phyloP scores from a whole-genome alignment of 37 sponge, comb jelly and placozoan species.

The Spongilla lacustris region DNA sequence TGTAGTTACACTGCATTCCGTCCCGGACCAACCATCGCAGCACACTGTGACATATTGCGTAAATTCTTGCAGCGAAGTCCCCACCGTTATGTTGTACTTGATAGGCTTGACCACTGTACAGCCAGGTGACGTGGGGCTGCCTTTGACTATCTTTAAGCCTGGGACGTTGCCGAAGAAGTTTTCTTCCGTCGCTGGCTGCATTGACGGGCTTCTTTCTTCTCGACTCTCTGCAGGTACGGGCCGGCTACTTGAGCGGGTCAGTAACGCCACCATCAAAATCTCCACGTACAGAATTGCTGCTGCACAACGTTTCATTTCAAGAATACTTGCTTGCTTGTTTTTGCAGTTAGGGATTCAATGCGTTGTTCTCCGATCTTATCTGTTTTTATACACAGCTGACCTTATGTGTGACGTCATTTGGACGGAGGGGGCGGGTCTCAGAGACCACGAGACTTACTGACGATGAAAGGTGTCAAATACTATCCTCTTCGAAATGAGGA shows the following conservation, averaged over 20 bases:
- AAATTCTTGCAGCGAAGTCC: background rate
- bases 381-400: background rate
- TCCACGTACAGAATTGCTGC: background rate
- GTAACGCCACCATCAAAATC: background rate
- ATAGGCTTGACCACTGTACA: background rate
- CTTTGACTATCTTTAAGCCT: background rate
- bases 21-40: conserved; percentile 36
- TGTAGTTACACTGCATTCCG: conserved; percentile 6
- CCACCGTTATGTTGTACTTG: background rate
- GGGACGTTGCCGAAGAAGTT: background rate
- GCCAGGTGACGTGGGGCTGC: background rate
- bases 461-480: background rate
- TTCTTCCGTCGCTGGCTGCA: background rate
- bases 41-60: conserved; percentile 1
- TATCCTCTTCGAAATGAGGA: background rate
- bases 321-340: too few species aligned
- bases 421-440: background rate
- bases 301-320: background rate
- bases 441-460: background rate
- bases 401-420: background rate
- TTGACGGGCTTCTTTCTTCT: background rate
- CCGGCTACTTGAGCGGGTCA: background rate
- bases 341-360: too few species aligned
- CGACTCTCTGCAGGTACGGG: background rate
- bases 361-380: background rate